Percentiles rank a stretch among this genome's conserved stretches.
Conservation (phyloP, 2,888 invertebrate genomes). For the Phaonia tiefii region DNA sequence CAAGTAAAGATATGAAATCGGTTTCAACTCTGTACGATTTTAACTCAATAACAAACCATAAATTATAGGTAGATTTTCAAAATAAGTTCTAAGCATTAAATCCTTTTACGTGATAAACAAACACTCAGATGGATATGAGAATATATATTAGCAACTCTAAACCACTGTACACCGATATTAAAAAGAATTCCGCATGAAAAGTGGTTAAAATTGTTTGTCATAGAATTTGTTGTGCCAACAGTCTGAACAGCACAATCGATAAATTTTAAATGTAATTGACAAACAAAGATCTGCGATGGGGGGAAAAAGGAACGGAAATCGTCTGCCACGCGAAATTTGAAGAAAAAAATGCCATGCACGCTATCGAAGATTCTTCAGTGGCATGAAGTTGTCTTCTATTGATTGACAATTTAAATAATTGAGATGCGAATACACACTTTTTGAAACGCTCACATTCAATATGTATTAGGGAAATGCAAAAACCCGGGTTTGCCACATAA, state of each 20-base stretch:
- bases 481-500: no score
- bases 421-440: conserved; percentile 10
- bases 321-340: not conserved
- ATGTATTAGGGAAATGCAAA: no score
- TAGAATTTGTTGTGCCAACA: conserved; percentile 39
- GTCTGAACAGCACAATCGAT: conserved; percentile 43
- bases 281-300: conserved; percentile 44
- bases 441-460: not conserved
- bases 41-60: no score
- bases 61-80: no score
- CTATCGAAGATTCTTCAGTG: conserved; percentile 42
- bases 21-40: no score
- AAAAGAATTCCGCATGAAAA: conserved; percentile 25
- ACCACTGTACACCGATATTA: not conserved
- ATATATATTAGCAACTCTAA: not conserved
- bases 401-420: conserved; percentile 59
- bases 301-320: not conserved
- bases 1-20: no score
- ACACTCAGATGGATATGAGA: no score
- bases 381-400: conserved; percentile 45
- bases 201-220: conserved; percentile 48
- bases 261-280: conserved; percentile 54
- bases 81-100: no score
- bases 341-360: not conserved
- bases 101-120: no score